Conservation (phyloP, 2,113 vertebrate genomes). For the Dissostichus mawsoni region DNA sequence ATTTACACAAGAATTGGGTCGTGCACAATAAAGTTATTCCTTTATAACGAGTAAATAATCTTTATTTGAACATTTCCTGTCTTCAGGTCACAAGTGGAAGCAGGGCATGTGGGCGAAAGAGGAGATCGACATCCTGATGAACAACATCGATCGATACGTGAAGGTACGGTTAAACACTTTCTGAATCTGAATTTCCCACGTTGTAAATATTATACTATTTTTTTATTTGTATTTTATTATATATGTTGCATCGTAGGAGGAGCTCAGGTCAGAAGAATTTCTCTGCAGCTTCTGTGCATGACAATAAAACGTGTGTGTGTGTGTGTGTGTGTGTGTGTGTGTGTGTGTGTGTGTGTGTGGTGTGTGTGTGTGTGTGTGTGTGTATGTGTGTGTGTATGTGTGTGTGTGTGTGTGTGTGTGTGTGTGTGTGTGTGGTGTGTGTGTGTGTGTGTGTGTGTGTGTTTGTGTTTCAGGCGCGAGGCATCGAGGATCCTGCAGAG, state of each 20-base stretch:
- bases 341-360: no score
- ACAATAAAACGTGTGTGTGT: no score
- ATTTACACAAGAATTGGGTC: no score
- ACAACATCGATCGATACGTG: slow-evolving; percentile 95
- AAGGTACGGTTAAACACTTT: slow-evolving; percentile 87
- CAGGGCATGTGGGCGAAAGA: slow-evolving; percentile 99
- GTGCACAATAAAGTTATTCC: no score
- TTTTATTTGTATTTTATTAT: no score
- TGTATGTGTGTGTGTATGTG: slow-evolving; percentile 41
- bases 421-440: not conserved
- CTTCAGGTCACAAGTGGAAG: slow-evolving; percentile 97
- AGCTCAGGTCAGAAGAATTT: no score
- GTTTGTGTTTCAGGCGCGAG: slow-evolving; percentile 87
- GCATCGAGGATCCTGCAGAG: slow-evolving; percentile 97
- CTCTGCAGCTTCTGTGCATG: no score
- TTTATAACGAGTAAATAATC: no score
- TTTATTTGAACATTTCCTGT: no score
- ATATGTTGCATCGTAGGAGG: no score
- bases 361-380: slow-evolving; percentile 57
- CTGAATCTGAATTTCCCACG: not conserved
- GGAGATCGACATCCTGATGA: slow-evolving; percentile 98
- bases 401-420: not conserved
- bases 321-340: no score
- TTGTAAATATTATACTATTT: not conserved
- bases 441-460: not conserved